Conservation (phyloP, 1,140 invertebrate genomes). For the Teleogryllus occipitalis region DNA sequence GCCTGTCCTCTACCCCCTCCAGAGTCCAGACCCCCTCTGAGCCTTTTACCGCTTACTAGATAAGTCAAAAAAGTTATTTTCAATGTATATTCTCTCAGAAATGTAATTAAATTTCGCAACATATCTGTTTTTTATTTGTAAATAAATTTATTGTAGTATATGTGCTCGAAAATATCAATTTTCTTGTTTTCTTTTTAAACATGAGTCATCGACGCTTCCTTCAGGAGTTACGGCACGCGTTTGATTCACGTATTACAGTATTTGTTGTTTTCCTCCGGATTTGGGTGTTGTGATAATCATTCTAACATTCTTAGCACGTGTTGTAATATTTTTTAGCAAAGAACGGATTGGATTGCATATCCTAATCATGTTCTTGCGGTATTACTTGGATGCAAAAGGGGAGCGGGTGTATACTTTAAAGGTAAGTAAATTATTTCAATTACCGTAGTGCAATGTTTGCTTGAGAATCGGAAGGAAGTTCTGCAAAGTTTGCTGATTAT, state of each 20-base stretch:
- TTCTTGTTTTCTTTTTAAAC: too few relatives aligned
- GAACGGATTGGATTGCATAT: background rate
- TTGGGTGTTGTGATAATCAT: background rate
- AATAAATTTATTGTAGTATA: too few relatives aligned
- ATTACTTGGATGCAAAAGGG: background rate
- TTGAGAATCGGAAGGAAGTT: background rate
- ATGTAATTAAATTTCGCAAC: too few relatives aligned
- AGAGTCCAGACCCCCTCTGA: too few relatives aligned
- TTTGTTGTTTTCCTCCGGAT: background rate
- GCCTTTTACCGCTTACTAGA: too few relatives aligned
- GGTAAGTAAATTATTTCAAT: background rate
- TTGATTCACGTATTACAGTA: background rate
- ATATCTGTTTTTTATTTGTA: too few relatives aligned
- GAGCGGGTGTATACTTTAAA: conserved; percentile 8
- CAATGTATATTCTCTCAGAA: too few relatives aligned
- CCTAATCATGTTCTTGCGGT: background rate
- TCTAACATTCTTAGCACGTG: background rate
- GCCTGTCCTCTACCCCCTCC: background rate
- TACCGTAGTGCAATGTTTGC: background rate
- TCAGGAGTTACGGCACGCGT: too few relatives aligned
- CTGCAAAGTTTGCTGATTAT: background rate
- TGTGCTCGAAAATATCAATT: too few relatives aligned
- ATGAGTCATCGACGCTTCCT: too few relatives aligned
- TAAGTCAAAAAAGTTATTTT: too few relatives aligned
- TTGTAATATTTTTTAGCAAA: background rate